Percentiles rank a stretch among this genome's conserved stretches.
Conservation (phyloP, 2,113 vertebrate genomes). For the Vulpes lagopus region DNA sequence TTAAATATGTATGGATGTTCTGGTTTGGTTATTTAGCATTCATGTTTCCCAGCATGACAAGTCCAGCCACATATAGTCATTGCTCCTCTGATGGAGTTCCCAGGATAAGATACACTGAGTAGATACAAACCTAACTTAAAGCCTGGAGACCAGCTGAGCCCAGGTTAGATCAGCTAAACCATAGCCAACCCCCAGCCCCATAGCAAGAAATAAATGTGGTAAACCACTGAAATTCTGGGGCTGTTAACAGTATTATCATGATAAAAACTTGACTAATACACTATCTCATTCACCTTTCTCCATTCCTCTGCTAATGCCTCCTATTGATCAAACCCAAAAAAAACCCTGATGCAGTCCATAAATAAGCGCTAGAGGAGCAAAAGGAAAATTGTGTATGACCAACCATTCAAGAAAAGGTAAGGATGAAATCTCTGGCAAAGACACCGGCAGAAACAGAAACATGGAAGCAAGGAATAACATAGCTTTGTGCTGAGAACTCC, state of each 20-base stretch:
- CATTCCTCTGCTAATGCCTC: background rate
- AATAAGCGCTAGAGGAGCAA: background rate
- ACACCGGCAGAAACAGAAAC: background rate
- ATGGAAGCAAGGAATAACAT: background rate
- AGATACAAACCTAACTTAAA: slow-evolving; percentile 37
- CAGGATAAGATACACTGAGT: background rate
- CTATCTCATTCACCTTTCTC: background rate
- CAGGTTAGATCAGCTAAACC: background rate
- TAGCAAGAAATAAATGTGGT: background rate
- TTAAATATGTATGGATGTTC: background rate
- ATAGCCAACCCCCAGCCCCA: background rate
- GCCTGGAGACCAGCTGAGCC: background rate
- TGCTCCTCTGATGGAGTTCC: background rate
- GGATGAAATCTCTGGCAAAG: background rate
- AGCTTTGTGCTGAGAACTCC: background rate
- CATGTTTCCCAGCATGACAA: background rate
- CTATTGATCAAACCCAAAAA: slow-evolving; percentile 2
- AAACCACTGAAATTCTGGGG: background rate
- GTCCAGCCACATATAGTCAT: background rate
- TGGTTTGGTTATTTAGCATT: background rate
- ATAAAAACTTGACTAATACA: slow-evolving; percentile 32
- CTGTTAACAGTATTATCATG: background rate
- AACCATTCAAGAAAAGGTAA: background rate
- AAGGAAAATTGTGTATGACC: background rate
- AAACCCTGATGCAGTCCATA: background rate